Percentiles rank a stretch among this genome's conserved stretches.
Evolutionary conservation across 2,888 invertebrate species (phyloP).

Genomic region (Scelioninae gen. 1): DNA sequence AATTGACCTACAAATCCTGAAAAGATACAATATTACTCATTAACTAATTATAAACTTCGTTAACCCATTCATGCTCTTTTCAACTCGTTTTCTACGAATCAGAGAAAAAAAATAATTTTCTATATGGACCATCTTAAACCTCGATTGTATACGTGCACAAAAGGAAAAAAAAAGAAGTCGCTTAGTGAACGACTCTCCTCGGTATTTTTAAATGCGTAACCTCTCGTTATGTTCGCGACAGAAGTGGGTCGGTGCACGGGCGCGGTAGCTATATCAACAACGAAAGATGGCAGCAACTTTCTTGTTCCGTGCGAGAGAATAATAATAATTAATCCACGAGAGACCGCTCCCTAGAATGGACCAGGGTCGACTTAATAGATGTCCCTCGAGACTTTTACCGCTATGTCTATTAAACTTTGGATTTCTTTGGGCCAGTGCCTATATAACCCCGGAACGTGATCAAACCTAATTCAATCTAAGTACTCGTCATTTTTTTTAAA

Average conservation of each 20-base stretch:
- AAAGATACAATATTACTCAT: background rate
- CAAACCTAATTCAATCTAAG: conserved; percentile 35
- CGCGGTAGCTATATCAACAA: conserved; percentile 77
- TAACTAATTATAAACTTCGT: background rate
- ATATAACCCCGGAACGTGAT: conserved; percentile 47
- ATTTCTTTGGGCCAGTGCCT: conserved; percentile 36
- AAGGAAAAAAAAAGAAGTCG: conserved; percentile 29
- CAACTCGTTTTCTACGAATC: too few relatives aligned
- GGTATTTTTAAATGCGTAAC: conserved; percentile 65
- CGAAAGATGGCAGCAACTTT: conserved; percentile 71
- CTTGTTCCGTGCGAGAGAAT: conserved; percentile 76
- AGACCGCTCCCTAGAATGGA: conserved; percentile 70
- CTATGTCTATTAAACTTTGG: conserved; percentile 66
- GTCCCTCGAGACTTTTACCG: conserved; percentile 69
- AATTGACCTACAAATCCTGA: background rate
- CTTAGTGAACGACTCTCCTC: conserved; percentile 18
- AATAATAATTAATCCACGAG: conserved; percentile 82
- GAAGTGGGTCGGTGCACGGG: conserved; percentile 82
- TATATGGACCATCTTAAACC: background rate
- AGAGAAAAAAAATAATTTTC: background rate
- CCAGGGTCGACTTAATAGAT: conserved; percentile 70
- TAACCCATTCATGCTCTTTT: background rate
- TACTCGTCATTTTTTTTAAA: conserved; percentile 13
- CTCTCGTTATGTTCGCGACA: conserved; percentile 74
- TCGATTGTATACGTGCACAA: conserved; percentile 16